Evolutionary conservation across 2,113 vertebrate species (phyloP).

Genomic region (Thinocorus orbignyianus): DNA sequence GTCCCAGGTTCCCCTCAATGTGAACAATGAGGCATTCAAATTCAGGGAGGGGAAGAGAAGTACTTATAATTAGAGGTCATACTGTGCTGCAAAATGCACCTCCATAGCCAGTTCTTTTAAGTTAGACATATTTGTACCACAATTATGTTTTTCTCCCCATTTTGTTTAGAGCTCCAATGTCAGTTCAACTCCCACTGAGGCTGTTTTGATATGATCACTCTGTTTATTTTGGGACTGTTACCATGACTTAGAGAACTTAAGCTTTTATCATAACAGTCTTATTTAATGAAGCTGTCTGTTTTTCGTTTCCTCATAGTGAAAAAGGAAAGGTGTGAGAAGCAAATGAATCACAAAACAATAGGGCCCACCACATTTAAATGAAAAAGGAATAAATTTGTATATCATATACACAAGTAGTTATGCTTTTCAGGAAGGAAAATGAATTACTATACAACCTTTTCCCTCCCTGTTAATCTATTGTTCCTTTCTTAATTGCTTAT

Average conservation of each 20-base stretch:
- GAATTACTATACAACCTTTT: not conserved
- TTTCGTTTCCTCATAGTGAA: not conserved
- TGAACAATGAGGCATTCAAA: not conserved
- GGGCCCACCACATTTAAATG: not conserved
- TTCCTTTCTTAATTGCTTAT: not conserved
- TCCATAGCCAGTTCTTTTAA: not conserved
- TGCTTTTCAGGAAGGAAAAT: not conserved
- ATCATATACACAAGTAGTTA: not conserved
- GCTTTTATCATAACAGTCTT: not conserved
- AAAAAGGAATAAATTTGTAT: constrained; percentile 2
- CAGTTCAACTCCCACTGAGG: not conserved
- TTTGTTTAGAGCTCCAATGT: not conserved
- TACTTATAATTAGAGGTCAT: not conserved
- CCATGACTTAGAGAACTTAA: not conserved
- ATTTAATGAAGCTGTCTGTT: not conserved
- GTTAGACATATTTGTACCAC: not conserved
- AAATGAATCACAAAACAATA: not conserved
- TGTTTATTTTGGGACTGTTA: not conserved
- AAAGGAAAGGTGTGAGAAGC: not conserved
- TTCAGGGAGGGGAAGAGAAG: not conserved
- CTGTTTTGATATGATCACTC: not conserved
- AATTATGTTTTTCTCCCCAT: not conserved
- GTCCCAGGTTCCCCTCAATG: not conserved
- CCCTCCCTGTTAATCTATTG: not conserved
- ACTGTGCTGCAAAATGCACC: not conserved